These are phyloP conservation scores for Holotrichia oblita DNA, from an alignment of 1,140 invertebrate species.

Conservation along the genomic window DNA sequence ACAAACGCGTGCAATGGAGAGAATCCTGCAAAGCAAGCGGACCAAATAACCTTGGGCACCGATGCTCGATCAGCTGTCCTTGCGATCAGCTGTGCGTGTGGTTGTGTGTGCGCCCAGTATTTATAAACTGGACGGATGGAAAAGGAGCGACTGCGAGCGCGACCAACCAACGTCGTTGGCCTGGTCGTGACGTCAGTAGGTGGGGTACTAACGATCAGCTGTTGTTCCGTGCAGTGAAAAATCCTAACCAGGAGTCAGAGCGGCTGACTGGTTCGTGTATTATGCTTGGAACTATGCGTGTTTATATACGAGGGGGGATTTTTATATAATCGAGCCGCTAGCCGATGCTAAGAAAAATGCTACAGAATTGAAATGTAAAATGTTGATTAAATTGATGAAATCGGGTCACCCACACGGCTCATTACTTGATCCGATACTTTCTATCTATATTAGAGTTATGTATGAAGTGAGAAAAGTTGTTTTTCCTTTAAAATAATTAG, in stretches of 20 bases:
- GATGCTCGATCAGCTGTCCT: conserved; percentile 15
- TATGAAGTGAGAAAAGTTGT: no score
- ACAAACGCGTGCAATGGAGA: neutral
- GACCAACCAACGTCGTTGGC: conserved; percentile 18
- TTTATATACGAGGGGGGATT: no score
- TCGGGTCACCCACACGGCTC: no score
- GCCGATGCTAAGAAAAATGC: no score
- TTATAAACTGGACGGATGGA: neutral
- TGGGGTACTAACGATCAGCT: conserved; percentile 11
- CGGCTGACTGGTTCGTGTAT: neutral
- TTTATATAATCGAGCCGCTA: no score
- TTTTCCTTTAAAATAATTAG: no score
- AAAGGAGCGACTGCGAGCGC: neutral
- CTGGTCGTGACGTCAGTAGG: conserved; percentile 14
- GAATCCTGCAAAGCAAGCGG: neutral
- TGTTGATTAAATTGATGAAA: no score
- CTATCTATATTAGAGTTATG: no score
- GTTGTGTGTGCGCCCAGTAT: neutral
- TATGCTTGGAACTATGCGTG: neutral
- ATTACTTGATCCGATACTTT: no score
- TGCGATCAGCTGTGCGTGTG: conserved; percentile 12
- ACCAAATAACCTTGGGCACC: neutral
- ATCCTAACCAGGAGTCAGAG: neutral
- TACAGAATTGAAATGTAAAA: no score
- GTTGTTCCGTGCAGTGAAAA: neutral